phyloP scores from a whole-genome alignment of 2,888 invertebrate genomes.

The Andrena bicolor region DNA sequence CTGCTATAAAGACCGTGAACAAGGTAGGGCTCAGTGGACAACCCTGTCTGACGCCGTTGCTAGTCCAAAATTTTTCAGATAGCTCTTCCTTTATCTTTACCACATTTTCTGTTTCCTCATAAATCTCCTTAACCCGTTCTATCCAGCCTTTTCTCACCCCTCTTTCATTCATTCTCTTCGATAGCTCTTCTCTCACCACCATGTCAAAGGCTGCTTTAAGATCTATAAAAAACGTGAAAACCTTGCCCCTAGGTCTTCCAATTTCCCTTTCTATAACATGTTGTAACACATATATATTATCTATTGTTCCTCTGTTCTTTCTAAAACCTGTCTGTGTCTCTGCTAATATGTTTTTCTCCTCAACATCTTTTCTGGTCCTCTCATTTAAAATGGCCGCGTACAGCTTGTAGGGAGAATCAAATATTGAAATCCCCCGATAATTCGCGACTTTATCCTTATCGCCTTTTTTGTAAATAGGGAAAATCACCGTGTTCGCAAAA shows the following conservation, averaged over 20 bases:
- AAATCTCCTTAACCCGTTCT: neutral
- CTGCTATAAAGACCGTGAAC: slow-evolving; percentile 1
- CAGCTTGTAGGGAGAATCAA: neutral
- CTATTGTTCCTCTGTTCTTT: neutral
- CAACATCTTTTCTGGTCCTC: slow-evolving; percentile 3
- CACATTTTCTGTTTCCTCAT: neutral
- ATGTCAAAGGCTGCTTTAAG: slow-evolving; percentile 16
- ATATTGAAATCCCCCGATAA: neutral
- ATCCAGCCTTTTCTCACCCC: neutral
- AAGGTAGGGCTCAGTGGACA: neutral
- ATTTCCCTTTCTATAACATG: slow-evolving; percentile 3
- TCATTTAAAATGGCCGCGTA: neutral
- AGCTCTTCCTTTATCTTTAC: slow-evolving; percentile 5
- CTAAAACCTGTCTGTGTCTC: slow-evolving; percentile 14
- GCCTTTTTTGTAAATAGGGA: neutral
- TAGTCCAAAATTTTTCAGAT: neutral
- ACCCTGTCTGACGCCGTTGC: neutral
- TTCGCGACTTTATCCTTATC: neutral
- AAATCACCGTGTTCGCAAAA: too few species aligned
- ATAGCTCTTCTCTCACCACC: neutral
- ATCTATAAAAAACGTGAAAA: slow-evolving; percentile 2
- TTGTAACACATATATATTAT: slow-evolving; percentile 11
- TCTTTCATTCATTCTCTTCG: neutral
- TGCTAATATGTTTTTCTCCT: neutral
- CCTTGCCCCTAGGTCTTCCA: neutral